Evolutionary conservation across 2,113 vertebrate genomes (phyloP).

Genomic region (Crocuta crocuta): DNA sequence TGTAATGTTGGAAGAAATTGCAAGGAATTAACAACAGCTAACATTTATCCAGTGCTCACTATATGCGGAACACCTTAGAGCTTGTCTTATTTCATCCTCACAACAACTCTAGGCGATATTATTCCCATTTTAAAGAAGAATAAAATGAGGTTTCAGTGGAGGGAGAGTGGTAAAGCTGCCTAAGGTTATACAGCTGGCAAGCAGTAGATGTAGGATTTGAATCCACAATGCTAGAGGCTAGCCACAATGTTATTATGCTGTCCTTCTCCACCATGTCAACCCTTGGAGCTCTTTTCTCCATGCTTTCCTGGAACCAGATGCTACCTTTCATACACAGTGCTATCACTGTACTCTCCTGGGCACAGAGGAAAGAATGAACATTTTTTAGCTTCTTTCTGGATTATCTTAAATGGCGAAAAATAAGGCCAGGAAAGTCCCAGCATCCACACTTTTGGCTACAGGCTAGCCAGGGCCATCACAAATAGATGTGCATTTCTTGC

Average conservation of each 20-base stretch:
- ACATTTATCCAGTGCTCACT: neutral
- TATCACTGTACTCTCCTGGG: neutral
- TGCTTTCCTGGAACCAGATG: neutral
- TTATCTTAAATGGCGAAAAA: conserved; percentile 53
- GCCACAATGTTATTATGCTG: neutral
- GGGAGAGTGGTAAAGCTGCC: neutral
- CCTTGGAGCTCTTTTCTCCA: neutral
- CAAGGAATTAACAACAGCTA: neutral
- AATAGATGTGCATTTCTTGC: conserved; percentile 48
- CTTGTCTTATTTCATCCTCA: neutral
- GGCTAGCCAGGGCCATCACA: neutral
- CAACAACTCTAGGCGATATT: neutral
- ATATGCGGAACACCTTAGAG: neutral
- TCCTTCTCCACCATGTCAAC: neutral
- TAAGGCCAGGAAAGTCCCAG: conserved; percentile 13
- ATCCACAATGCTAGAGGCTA: neutral
- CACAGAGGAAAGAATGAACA: neutral
- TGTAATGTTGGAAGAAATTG: neutral
- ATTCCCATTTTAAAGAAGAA: neutral
- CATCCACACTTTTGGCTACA: neutral
- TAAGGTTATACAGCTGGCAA: neutral
- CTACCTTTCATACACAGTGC: neutral
- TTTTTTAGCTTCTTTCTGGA: conserved; percentile 49
- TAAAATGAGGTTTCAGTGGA: neutral
- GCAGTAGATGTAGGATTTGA: neutral